phyloP scores from a whole-genome alignment of 1,140 invertebrate genomes.

The Tribolium castaneum region DNA sequence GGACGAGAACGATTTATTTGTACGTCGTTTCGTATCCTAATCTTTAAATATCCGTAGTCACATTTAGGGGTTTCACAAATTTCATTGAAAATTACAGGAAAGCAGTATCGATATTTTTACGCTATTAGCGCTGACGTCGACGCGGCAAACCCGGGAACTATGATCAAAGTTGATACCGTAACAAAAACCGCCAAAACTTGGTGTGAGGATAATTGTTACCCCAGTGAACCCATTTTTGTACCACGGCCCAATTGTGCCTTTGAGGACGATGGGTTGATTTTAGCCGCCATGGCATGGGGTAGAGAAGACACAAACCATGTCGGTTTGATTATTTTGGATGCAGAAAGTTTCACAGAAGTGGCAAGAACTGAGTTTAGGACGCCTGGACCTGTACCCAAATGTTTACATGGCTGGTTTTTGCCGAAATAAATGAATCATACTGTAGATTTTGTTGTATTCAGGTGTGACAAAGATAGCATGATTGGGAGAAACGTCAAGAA shows the following conservation, averaged over 20 bases:
- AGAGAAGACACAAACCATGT: slow-evolving; percentile 70
- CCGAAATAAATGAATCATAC: slow-evolving; percentile 49
- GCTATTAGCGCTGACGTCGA: slow-evolving; percentile 90
- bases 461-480: too few relatives aligned
- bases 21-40: too few relatives aligned
- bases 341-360: slow-evolving; percentile 74
- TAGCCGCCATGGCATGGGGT: slow-evolving; percentile 78
- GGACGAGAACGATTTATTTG: too few relatives aligned
- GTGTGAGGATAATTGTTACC: slow-evolving; percentile 79
- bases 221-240: slow-evolving; percentile 90
- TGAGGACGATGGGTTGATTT: slow-evolving; percentile 81
- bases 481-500: too few relatives aligned
- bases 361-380: slow-evolving; percentile 76
- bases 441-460: neutral
- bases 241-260: slow-evolving; percentile 73
- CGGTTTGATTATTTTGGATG: slow-evolving; percentile 77
- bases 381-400: slow-evolving; percentile 80
- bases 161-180: slow-evolving; percentile 77
- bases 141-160: slow-evolving; percentile 77
- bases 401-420: slow-evolving; percentile 83
- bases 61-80: neutral
- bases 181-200: slow-evolving; percentile 75
- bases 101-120: slow-evolving; percentile 86
- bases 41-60: too few relatives aligned
- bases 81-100: slow-evolving; percentile 62